These are phyloP conservation scores for Epinotia bilunana DNA, from an alignment of 2,888 invertebrate species.

Conservation along the genomic window DNA sequence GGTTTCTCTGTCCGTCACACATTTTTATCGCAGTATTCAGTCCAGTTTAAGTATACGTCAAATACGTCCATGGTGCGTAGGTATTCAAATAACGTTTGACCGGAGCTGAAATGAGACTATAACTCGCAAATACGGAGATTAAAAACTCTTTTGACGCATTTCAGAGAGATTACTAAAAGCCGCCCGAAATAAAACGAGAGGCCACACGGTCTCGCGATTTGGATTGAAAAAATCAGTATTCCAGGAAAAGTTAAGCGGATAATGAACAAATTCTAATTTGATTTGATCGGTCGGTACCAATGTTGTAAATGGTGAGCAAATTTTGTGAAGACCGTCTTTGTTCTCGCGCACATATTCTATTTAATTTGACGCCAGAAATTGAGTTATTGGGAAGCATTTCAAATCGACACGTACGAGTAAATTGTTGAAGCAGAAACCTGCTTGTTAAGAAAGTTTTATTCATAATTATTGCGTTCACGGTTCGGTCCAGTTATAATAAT, in stretches of 20 bases:
- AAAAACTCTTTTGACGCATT: constrained; percentile 18
- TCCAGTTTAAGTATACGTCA: too few species aligned
- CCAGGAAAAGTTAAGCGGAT: background rate
- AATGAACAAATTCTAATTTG: constrained; percentile 3
- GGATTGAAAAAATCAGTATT: background rate
- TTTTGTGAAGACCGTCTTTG: background rate
- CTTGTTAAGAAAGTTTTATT: background rate
- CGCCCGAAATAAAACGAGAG: background rate
- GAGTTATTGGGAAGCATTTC: background rate
- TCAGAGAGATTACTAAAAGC: constrained; percentile 6
- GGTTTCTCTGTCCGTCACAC: too few species aligned
- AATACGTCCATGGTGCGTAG: background rate
- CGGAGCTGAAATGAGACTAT: constrained; percentile 11
- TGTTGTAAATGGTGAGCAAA: too few species aligned
- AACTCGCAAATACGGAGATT: constrained; percentile 22
- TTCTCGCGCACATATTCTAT: background rate
- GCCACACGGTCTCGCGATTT: background rate
- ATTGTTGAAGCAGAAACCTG: background rate
- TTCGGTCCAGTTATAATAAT: background rate
- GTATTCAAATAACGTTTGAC: background rate
- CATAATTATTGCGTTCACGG: background rate
- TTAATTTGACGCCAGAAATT: background rate
- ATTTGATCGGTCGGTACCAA: background rate
- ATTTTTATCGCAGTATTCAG: too few species aligned
- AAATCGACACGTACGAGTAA: background rate